A percentile compares a stretch with the other conserved stretches of the same genome.
These are phyloP conservation scores for Herpailurus yagouaroundi DNA, from an alignment of 2,113 vertebrate species.

Conservation along the genomic window DNA sequence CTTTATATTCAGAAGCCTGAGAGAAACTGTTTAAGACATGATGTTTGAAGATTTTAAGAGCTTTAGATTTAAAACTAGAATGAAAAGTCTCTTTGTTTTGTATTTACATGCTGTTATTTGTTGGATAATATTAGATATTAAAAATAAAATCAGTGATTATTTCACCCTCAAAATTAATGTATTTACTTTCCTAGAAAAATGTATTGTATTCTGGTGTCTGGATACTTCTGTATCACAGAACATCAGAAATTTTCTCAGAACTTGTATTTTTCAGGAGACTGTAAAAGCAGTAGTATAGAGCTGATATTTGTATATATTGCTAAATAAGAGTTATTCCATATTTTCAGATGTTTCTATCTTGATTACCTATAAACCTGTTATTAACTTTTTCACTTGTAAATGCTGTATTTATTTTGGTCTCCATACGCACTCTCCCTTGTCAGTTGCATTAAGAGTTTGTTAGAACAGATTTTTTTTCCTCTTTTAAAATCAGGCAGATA, in stretches of 20 bases:
- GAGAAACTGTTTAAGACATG: slow-evolving; percentile 34
- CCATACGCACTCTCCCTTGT: not conserved
- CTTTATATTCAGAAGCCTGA: slow-evolving; percentile 8
- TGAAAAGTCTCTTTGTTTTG: slow-evolving; percentile 18
- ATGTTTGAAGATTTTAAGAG: not conserved
- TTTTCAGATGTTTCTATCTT: slow-evolving; percentile 30
- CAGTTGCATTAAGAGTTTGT: not conserved
- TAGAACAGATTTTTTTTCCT: not conserved
- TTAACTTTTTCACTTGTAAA: not conserved
- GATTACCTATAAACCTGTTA: not conserved
- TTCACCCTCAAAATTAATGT: slow-evolving; percentile 20
- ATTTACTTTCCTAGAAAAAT: slow-evolving; percentile 22
- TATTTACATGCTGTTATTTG: not conserved
- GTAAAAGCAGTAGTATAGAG: not conserved
- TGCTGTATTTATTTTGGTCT: slow-evolving; percentile 13
- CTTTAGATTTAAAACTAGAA: slow-evolving; percentile 35
- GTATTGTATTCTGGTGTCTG: not conserved
- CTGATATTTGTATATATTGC: not conserved
- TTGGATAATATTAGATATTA: not conserved
- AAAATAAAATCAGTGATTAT: slow-evolving; percentile 5
- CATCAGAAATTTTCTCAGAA: slow-evolving; percentile 35
- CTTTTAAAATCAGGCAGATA: slow-evolving; percentile 18
- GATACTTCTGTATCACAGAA: not conserved
- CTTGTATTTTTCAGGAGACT: not conserved
- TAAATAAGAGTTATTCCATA: not conserved